phyloP scores from a whole-genome alignment of 1,140 invertebrate genomes.

The Mylabris phalerata region DNA sequence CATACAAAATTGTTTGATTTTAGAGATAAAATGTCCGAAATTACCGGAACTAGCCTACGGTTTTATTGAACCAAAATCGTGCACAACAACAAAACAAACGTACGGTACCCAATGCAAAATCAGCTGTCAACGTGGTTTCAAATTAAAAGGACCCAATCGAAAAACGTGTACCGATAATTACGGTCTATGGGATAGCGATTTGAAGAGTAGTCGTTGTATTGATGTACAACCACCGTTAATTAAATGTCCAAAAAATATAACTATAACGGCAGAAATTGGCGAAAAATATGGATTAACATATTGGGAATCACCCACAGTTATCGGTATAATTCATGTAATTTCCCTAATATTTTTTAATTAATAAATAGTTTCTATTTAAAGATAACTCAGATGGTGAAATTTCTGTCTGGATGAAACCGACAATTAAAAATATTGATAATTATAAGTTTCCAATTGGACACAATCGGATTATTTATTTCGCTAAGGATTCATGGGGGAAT shows the following conservation, averaged over 20 bases:
- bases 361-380: conserved; percentile 14
- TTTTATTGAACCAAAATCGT: conserved; percentile 45
- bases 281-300: conserved; percentile 49
- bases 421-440: conserved; percentile 29
- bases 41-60: conserved; percentile 47
- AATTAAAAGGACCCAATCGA: conserved; percentile 44
- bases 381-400: conserved; percentile 47
- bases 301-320: conserved; percentile 45
- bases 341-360: too few species aligned
- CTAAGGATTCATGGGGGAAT: conserved; percentile 49
- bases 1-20: conserved; percentile 1
- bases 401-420: conserved; percentile 47
- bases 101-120: conserved; percentile 51
- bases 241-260: conserved; percentile 48
- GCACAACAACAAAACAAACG: conserved; percentile 44
- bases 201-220: conserved; percentile 43
- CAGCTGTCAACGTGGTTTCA: conserved; percentile 51
- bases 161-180: conserved; percentile 44
- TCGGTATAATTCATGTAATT: conserved; percentile 31
- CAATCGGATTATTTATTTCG: conserved; percentile 47
- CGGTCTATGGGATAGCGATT: conserved; percentile 47
- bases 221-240: conserved; percentile 50
- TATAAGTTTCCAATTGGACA: conserved; percentile 47
- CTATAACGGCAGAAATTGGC: conserved; percentile 38
- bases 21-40: conserved; percentile 52